Conservation (phyloP, 2,113 vertebrate species). For the Phyllostomus hastatus region DNA sequence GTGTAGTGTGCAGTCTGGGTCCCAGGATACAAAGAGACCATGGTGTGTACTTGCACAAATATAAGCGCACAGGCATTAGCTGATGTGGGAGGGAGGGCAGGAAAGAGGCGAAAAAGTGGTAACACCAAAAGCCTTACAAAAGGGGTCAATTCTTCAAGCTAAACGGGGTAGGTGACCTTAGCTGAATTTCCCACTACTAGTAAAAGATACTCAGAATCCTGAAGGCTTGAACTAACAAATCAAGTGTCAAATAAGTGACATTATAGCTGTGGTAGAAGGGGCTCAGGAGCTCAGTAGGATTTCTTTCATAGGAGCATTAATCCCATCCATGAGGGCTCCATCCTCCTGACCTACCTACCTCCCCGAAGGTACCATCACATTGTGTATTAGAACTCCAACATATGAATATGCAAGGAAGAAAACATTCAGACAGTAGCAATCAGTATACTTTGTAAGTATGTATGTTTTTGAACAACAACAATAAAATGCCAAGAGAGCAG, state of each 20-base stretch:
- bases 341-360: background rate
- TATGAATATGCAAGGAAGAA: background rate
- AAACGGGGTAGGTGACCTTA: background rate
- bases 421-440: background rate
- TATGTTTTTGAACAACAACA: background rate
- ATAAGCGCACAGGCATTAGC: background rate
- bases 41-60: background rate
- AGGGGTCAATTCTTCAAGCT: background rate
- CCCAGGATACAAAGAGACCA: background rate
- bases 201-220: background rate
- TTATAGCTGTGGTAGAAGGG: background rate
- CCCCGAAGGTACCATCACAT: background rate
- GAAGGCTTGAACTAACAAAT: constrained; percentile 7
- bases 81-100: background rate
- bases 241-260: background rate
- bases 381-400: background rate
- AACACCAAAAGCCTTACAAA: background rate
- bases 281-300: background rate
- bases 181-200: background rate
- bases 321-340: background rate
- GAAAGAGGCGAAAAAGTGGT: background rate
- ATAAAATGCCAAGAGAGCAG: background rate
- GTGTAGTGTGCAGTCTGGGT: constrained; percentile 37
- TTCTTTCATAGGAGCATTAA: background rate
- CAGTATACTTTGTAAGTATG: background rate